Percentiles rank a stretch among this genome's conserved stretches.
Evolutionary conservation across 2,888 invertebrate species (phyloP).

Genomic region (Agrilus cyanescens): DNA sequence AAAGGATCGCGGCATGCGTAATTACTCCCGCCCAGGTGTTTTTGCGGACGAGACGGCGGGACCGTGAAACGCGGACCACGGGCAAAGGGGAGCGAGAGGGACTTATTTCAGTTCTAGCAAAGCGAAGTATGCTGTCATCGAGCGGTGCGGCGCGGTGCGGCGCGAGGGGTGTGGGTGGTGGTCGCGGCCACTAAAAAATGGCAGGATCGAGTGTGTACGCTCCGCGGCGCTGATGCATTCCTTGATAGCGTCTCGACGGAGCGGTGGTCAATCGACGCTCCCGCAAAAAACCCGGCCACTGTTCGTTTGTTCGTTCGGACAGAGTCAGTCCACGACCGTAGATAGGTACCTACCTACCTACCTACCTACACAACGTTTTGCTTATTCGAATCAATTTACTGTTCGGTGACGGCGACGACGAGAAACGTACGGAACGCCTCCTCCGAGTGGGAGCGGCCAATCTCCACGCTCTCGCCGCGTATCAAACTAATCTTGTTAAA

Average conservation of each 20-base stretch:
- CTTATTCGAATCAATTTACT: conserved; percentile 43
- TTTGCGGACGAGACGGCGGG: too few relatives aligned
- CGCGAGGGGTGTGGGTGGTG: conserved; percentile 21
- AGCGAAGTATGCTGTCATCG: conserved; percentile 32
- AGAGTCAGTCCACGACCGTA: conserved; percentile 22
- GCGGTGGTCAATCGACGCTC: conserved; percentile 33
- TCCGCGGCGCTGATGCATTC: conserved; percentile 37
- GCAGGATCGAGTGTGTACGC: conserved; percentile 22
- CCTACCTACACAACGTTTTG: conserved; percentile 29
- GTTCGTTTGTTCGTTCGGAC: conserved; percentile 5
- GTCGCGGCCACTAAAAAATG: conserved; percentile 29
- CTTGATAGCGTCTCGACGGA: conserved; percentile 45
- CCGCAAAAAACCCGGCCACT: conserved; percentile 16
- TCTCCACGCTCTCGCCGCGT: conserved; percentile 35
- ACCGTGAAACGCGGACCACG: too few relatives aligned
- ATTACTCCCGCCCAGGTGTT: conserved; percentile 40
- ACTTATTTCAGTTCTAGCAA: conserved; percentile 24
- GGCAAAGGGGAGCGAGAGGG: conserved; percentile 3
- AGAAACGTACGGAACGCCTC: conserved; percentile 33
- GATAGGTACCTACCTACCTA: too few relatives aligned
- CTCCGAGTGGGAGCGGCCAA: conserved; percentile 38
- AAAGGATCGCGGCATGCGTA: conserved; percentile 23
- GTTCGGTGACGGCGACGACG: conserved; percentile 34
- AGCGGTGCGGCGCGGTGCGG: conserved; percentile 14
- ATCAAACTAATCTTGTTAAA: conserved; percentile 35